Evolutionary conservation across 1,140 invertebrate genomes (phyloP).

Genomic region (Globodera rostochiensis): DNA sequence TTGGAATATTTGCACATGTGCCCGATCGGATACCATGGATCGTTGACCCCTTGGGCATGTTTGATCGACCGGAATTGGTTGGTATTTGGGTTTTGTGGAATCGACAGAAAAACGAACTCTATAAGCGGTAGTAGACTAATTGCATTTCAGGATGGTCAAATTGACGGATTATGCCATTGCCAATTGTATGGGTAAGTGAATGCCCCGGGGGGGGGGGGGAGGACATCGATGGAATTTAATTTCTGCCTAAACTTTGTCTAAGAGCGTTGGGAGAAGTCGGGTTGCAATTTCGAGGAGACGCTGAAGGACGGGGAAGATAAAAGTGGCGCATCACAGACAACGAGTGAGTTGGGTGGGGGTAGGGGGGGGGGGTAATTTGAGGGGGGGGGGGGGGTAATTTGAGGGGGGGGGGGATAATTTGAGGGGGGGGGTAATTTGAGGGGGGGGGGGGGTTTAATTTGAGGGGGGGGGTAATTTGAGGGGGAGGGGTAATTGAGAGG

Average conservation of each 20-base stretch:
- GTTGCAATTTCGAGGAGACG: conserved; percentile 56
- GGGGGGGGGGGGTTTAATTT: too few relatives aligned
- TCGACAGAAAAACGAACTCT: conserved; percentile 46
- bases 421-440: too few relatives aligned
- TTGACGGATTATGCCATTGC: conserved; percentile 64
- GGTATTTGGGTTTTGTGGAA: conserved; percentile 23
- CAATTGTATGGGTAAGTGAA: conserved; percentile 44
- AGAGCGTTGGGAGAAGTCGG: conserved; percentile 62
- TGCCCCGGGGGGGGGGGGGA: too few relatives aligned
- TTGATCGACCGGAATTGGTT: conserved; percentile 65
- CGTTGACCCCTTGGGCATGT: conserved; percentile 61
- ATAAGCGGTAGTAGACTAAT: neutral
- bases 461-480: too few relatives aligned
- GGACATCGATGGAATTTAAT: too few relatives aligned
- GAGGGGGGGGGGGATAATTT: too few relatives aligned
- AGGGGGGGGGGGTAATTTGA: too few relatives aligned
- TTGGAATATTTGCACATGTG: conserved; percentile 62
- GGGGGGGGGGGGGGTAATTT: too few relatives aligned
- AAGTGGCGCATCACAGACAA: conserved; percentile 54
- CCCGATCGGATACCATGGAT: conserved; percentile 62
- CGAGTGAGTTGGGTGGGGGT: conserved; percentile 40
- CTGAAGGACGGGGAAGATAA: conserved; percentile 62
- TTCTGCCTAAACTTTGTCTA: neutral
- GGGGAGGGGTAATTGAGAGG: too few relatives aligned
- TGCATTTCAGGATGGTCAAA: conserved; percentile 52